Evolutionary conservation across 2,113 vertebrate species (phyloP).

Genomic region (Bothrops jararaca): DNA sequence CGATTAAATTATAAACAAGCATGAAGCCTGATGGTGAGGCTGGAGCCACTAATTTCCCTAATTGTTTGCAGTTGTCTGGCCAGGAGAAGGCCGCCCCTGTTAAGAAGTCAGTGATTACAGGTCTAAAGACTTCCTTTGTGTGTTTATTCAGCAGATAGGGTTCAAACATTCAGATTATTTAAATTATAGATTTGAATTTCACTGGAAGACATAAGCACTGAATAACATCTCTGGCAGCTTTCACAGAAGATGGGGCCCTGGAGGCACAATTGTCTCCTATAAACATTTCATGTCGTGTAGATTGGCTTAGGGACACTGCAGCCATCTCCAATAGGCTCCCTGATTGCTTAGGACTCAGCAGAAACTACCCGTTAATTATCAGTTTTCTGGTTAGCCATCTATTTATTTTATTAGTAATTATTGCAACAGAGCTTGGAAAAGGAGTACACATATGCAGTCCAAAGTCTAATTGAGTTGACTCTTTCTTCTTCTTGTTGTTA

Average conservation of each 20-base stretch:
- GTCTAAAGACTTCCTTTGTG: constrained; percentile 94
- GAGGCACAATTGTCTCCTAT: constrained; percentile 81
- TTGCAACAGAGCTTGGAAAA: constrained; percentile 74
- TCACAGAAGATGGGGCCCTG: constrained; percentile 79
- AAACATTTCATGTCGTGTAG: constrained; percentile 80
- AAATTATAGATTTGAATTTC: constrained; percentile 93
- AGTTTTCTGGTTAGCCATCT: constrained; percentile 83
- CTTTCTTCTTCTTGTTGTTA: constrained; percentile 62
- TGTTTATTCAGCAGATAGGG: constrained; percentile 93
- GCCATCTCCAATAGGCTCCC: constrained; percentile 57
- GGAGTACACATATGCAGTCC: constrained; percentile 71
- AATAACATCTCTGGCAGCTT: constrained; percentile 85
- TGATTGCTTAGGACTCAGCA: constrained; percentile 74
- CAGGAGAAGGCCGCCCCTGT: constrained; percentile 81
- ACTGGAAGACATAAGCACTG: constrained; percentile 84
- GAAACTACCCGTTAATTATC: constrained; percentile 84
- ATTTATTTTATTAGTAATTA: constrained; percentile 89
- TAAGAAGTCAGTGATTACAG: constrained; percentile 89
- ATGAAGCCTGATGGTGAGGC: constrained; percentile 99
- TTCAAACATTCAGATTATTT: constrained; percentile 96
- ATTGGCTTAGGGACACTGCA: constrained; percentile 73
- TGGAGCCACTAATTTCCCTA: constrained; percentile 99
- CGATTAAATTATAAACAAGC: constrained; percentile 99
- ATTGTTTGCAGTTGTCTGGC: constrained; percentile 99
- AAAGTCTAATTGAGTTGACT: constrained; percentile 74